phyloP scores from a whole-genome alignment of 2,888 invertebrate species.

The Rhamphomyia laevipes region DNA sequence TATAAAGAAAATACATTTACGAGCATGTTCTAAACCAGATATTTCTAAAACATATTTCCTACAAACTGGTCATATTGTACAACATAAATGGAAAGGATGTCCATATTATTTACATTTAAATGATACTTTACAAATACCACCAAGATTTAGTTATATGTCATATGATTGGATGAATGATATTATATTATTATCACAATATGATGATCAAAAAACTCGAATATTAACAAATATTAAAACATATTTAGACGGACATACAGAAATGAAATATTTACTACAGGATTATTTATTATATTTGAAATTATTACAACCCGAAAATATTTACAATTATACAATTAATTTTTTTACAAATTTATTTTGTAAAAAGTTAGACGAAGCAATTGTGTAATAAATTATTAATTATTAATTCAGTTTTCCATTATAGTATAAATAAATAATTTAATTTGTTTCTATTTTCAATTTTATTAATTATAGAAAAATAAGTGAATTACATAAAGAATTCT shows the following conservation, averaged over 20 bases:
- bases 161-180: conserved; percentile 9
- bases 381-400: too few relatives aligned
- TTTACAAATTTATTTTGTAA: conserved; percentile 9
- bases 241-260: conserved; percentile 7
- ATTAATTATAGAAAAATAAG: too few relatives aligned
- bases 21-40: conserved; percentile 1
- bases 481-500: too few relatives aligned
- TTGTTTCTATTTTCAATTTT: too few relatives aligned
- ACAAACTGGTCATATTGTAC: conserved; percentile 9
- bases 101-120: conserved; percentile 9
- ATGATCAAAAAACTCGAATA: conserved; percentile 6
- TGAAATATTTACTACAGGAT: conserved; percentile 10
- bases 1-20: conserved; percentile 5
- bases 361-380: too few relatives aligned
- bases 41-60: conserved; percentile 10
- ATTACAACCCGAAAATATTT: conserved; percentile 8
- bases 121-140: not conserved
- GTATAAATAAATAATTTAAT: too few relatives aligned
- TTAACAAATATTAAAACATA: conserved; percentile 8
- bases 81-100: conserved; percentile 9
- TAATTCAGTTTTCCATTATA: too few relatives aligned
- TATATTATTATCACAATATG: conserved; percentile 8
- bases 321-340: conserved; percentile 11
- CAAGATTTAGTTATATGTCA: not conserved
- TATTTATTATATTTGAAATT: conserved; percentile 8